These are phyloP conservation scores for Hanleya hanleyi DNA, from an alignment of 2,888 invertebrate species.

Conservation along the genomic window DNA sequence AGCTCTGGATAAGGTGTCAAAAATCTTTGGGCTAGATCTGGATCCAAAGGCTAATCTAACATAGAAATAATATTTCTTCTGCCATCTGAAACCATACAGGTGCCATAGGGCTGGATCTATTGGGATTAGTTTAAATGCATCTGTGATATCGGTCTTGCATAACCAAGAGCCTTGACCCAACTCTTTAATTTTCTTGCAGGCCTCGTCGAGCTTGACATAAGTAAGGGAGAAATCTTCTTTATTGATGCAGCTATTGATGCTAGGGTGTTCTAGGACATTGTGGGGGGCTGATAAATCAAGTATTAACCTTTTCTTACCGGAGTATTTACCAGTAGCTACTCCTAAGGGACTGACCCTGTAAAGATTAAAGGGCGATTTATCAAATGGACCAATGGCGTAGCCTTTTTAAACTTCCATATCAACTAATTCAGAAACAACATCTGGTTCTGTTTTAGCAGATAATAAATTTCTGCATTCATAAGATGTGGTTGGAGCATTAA, in stretches of 20 bases:
- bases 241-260: slow-evolving; percentile 36
- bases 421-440: no score
- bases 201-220: slow-evolving; percentile 40
- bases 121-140: slow-evolving; percentile 19
- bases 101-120: neutral
- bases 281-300: slow-evolving; percentile 42
- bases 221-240: slow-evolving; percentile 31
- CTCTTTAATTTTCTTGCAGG: slow-evolving; percentile 24
- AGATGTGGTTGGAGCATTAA: no score
- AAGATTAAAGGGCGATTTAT: no score
- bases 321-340: no score
- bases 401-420: no score
- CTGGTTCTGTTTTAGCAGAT: no score
- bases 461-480: no score
- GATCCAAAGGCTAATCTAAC: slow-evolving; percentile 21
- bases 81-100: slow-evolving; percentile 18
- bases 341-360: no score
- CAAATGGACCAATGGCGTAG: no score
- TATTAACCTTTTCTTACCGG: neutral
- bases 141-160: slow-evolving; percentile 33
- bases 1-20: slow-evolving; percentile 17
- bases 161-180: slow-evolving; percentile 14
- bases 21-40: slow-evolving; percentile 17
- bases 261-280: slow-evolving; percentile 21
- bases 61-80: slow-evolving; percentile 15